Evolutionary conservation across 2,888 invertebrate species (phyloP).

Genomic region (Ypsolopha scabrella): DNA sequence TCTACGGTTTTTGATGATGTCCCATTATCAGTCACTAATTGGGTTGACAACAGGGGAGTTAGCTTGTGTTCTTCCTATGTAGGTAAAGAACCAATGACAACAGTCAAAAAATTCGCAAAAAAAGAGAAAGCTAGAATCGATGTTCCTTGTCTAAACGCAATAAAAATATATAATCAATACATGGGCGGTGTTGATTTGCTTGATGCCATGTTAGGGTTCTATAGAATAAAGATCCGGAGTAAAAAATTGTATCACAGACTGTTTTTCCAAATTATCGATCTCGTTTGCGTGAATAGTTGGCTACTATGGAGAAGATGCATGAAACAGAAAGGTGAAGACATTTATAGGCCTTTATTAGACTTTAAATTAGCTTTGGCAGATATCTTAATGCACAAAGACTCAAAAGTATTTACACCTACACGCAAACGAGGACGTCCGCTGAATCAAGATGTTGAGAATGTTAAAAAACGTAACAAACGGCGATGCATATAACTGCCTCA

Average conservation of each 20-base stretch:
- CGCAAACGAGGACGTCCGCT: neutral
- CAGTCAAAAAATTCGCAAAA: conserved; percentile 12
- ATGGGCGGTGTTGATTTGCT: conserved; percentile 17
- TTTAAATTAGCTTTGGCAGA: neutral
- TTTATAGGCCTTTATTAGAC: neutral
- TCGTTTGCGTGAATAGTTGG: neutral
- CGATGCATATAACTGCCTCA: neutral
- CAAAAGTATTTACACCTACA: neutral
- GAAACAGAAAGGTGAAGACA: neutral
- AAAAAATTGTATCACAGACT: conserved; percentile 15
- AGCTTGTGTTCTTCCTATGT: conserved; percentile 15
- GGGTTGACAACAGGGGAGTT: conserved; percentile 16
- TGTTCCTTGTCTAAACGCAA: conserved; percentile 13
- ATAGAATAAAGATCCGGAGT: conserved; percentile 5
- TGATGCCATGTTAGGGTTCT: conserved; percentile 8
- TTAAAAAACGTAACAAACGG: neutral
- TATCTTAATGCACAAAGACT: neutral
- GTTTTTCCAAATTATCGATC: conserved; percentile 9
- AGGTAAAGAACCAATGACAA: conserved; percentile 11
- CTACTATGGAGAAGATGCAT: neutral
- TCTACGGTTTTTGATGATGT: conserved; percentile 7
- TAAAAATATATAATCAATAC: conserved; percentile 15
- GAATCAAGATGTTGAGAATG: too few relatives aligned
- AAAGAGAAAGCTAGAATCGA: conserved; percentile 10
- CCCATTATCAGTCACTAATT: conserved; percentile 11